phyloP scores from a whole-genome alignment of 2,888 invertebrate species.

The Caenorhabditis wallacei region DNA sequence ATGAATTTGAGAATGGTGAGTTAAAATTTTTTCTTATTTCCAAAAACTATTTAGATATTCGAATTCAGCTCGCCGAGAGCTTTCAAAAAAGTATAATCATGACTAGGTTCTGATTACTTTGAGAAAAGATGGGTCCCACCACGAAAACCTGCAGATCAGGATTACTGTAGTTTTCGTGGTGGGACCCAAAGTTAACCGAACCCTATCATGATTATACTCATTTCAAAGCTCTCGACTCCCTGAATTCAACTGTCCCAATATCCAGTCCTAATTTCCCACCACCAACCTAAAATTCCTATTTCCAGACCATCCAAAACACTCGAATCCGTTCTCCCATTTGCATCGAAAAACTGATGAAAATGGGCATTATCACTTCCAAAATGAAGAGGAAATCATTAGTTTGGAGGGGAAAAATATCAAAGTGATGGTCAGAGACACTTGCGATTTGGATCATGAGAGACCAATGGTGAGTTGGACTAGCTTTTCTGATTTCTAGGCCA shows the following conservation, averaged over 20 bases:
- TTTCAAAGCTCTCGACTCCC: neutral
- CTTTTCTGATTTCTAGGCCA: neutral
- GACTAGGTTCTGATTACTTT: neutral
- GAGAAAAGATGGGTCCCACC: neutral
- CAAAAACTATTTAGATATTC: neutral
- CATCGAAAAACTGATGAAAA: neutral
- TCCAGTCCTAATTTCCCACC: neutral
- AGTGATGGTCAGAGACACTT: neutral
- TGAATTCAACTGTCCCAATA: neutral
- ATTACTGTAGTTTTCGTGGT: no score
- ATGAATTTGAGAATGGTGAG: constrained; percentile 12
- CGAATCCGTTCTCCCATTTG: neutral
- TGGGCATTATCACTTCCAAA: neutral
- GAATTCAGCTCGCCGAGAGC: neutral
- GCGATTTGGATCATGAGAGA: neutral
- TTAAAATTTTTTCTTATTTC: neutral
- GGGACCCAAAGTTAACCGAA: no score
- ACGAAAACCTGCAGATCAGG: neutral
- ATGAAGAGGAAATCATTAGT: neutral
- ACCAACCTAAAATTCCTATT: neutral
- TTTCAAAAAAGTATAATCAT: constrained; percentile 3
- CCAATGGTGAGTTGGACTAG: neutral
- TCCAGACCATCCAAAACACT: neutral
- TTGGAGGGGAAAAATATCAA: neutral
- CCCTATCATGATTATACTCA: no score